Evolutionary conservation across 2,113 vertebrate genomes (phyloP), one percentile per base, ranked within the genome.

Genomic region (Procavia capensis): DNA sequence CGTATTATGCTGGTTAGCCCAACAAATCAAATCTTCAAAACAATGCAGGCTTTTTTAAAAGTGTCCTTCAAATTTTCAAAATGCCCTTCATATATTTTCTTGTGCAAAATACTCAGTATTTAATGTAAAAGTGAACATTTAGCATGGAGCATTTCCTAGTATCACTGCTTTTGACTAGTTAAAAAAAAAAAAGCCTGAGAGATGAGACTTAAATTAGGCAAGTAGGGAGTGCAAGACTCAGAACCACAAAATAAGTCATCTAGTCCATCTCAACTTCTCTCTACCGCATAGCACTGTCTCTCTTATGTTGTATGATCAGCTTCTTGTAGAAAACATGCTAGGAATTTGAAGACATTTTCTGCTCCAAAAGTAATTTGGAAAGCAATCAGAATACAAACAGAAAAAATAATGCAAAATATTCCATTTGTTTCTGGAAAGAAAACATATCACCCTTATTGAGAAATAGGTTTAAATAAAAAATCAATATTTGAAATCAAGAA

Each of bases 381-480:
- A 76, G 86, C 17, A 66, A 17, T 92, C 10, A 68, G 22, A 17
- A 6, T 16, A 66, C n/a, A 84, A n/a, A 50, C 2, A 89, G 45
- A 66, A 43, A 29, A 57, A 54, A 34, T 24, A 54, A 34, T 24
- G 9, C 3, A 39, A n/a, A 88, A 8, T 31, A n/a, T n/a, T 61
- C 36, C 13, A 25, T 90, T 66, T 63, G 0, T 84, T 95, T 59
- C 34, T 79, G 0, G 64, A 84, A 84, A 92, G 54, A 91, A 61
- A 47, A 68, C 63, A 61, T 91, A 7, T 90, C 83, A 3, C 27
- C 36, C 31, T 36, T 22, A 43, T 72, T 43, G 2, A 87, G n/a
- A 87, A 94, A 87, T n/a, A n/a, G 34, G 20, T 8, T 22, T 94
- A 31, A 72, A 63, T 54, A 86, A 34, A 96, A 68, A 17, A 86